A percentile compares a stretch with the other conserved stretches of the same genome.
Conservation (phyloP, 2,113 vertebrate species). For the Lontra canadensis region DNA sequence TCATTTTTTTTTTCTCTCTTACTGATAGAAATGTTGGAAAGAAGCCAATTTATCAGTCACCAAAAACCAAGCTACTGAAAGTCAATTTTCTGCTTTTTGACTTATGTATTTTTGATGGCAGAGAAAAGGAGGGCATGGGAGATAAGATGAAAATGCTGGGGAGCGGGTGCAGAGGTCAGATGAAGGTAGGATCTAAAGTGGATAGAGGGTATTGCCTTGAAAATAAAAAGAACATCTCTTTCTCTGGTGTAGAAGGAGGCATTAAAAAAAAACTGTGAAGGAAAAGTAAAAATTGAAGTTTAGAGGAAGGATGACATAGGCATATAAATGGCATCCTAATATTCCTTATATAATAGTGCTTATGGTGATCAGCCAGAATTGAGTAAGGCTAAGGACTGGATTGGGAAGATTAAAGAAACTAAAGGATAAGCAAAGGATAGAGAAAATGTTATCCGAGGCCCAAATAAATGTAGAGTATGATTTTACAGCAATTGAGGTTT, state of each 20-base stretch:
- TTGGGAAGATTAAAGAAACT: not conserved
- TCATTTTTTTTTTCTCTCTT: constrained; percentile 28
- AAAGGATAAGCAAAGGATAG: not conserved
- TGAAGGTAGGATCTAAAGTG: not conserved
- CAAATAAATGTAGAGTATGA: not conserved
- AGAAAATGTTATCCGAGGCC: not conserved
- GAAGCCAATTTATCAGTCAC: not conserved
- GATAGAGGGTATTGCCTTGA: not conserved
- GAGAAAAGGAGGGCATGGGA: not conserved
- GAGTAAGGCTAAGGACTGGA: not conserved
- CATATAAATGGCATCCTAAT: not conserved
- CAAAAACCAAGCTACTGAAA: not conserved
- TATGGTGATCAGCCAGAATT: not conserved
- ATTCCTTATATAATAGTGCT: not conserved
- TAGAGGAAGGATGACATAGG: not conserved
- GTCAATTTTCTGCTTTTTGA: not conserved
- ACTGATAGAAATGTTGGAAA: constrained; percentile 1
- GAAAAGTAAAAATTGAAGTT: not conserved
- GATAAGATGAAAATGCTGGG: not conserved
- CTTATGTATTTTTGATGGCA: not conserved
- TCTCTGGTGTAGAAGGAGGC: not conserved
- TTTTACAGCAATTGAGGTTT: not conserved
- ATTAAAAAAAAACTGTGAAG: not conserved
- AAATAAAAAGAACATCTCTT: not conserved
- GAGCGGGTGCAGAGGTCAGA: not conserved